Evolutionary conservation across 2,888 invertebrate species (phyloP), one percentile per base, ranked within the genome.

Genomic region (Platycheirus rosarum): DNA sequence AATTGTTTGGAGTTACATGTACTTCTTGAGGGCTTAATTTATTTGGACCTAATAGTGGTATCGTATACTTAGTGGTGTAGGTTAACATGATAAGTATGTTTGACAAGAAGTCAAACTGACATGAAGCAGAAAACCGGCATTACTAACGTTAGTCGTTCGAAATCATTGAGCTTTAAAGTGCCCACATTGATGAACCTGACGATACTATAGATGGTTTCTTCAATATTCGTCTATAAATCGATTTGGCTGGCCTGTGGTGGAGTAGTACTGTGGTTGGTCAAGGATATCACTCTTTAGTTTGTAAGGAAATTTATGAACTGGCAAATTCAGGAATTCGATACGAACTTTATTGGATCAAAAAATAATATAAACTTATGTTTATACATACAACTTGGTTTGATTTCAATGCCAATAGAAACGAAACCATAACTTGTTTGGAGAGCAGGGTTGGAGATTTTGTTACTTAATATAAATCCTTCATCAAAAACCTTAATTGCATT

Each of bases 161-260:
- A 55, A 46, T 55, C 57, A 48, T 37, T 37, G 4, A 57, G 37
- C 9, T 48, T 16, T 26, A 18, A 23, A 69, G 57, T 16, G 55
- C 18, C 57, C 23, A 23, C 23, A 23, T 23, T 37, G 35, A 14
- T n/a, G 48, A 23, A 48, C 35, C 35, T n/a, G 26, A 53, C 35
- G 26, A 23, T 35, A 32, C 16, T 16, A 32, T 6, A 48, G 1
- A 20, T 18, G 26, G 16, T 11, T n/a, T 14, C 53, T 35, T 35
- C 9, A 14, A 49, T 32, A 68, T 32, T 55, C 23, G 35, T 44
- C 55, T 23, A n/a, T n/a, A 37, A 42, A 53, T 53, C 66, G 44
- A 55, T 55, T 11, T 55, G 46, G 18, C 37, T 18, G 53, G 14
- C 42, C 13, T 53, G 9, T 44, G 29, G 11, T 9, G n/a, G 0